Percentiles rank a stretch among this genome's conserved stretches.
Conservation (phyloP, 2,888 invertebrate genomes). For the Portevinia maculata region DNA sequence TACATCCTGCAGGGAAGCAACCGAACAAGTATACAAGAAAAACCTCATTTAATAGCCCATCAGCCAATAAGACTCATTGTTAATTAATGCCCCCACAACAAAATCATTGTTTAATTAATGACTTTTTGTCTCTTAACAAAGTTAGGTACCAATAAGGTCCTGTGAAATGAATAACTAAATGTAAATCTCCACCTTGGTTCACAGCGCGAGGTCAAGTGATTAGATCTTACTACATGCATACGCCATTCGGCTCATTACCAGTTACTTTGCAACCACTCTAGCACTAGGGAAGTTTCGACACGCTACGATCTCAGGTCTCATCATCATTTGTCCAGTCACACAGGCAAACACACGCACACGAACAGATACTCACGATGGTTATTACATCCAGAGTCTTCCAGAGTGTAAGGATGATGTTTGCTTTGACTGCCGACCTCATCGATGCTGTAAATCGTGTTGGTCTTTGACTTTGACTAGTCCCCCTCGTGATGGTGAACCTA, state of each 20-base stretch:
- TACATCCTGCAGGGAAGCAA: conserved; percentile 21
- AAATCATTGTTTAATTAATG: conserved; percentile 69
- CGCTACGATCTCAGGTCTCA: conserved; percentile 59
- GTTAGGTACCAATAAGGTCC: conserved; percentile 31
- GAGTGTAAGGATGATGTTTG: conserved; percentile 66
- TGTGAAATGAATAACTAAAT: conserved; percentile 19
- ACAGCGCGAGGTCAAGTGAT: conserved; percentile 62
- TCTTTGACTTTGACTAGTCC: conserved; percentile 49
- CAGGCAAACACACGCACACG: conserved; percentile 6
- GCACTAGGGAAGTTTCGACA: conserved; percentile 34
- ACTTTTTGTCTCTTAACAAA: conserved; percentile 21
- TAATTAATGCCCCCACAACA: conserved; percentile 60
- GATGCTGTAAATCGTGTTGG: conserved; percentile 70
- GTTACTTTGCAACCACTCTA: conserved; percentile 24
- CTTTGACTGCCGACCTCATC: conserved; percentile 73
- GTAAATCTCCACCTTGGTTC: conserved; percentile 28
- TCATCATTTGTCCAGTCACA: conserved; percentile 66
- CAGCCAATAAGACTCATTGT: conserved; percentile 37
- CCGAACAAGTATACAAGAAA: conserved; percentile 11
- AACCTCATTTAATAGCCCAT: conserved; percentile 46
- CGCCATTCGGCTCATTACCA: conserved; percentile 52
- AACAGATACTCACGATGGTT: conserved; percentile 38
- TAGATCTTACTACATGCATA: conserved; percentile 54
- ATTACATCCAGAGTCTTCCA: conserved; percentile 53
- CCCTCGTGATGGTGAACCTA: conserved; percentile 2